These are phyloP conservation scores for Drosophila putrida DNA, from an alignment of 2,888 invertebrate genomes.

Conservation along the genomic window DNA sequence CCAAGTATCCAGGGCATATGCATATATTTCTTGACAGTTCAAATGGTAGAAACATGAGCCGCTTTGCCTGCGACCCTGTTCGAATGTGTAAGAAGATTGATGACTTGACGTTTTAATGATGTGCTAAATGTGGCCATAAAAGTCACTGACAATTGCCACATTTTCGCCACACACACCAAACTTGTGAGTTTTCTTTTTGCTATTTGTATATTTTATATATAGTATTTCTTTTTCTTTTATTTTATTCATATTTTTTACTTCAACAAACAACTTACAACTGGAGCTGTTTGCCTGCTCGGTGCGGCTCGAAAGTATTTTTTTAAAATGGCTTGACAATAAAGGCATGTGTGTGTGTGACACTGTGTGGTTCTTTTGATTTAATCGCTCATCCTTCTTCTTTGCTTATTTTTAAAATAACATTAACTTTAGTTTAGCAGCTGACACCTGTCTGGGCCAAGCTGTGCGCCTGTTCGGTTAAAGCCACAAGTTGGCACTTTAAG, in stretches of 20 bases:
- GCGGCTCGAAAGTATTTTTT: constrained; percentile 74
- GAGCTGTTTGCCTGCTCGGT: constrained; percentile 70
- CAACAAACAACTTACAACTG: constrained; percentile 22
- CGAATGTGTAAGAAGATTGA: constrained; percentile 85
- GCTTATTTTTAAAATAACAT: not conserved
- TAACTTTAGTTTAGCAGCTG: not conserved
- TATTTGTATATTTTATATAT: too few species aligned
- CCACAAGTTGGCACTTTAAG: constrained; percentile 84
- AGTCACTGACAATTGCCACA: constrained; percentile 57
- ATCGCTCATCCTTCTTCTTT: not conserved
- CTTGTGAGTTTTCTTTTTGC: not conserved
- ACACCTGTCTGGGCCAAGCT: constrained; percentile 45
- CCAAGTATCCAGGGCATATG: not conserved
- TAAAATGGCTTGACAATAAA: constrained; percentile 32
- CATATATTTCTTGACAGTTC: not conserved
- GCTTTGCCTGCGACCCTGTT: constrained; percentile 82
- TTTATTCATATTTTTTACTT: constrained; percentile 20
- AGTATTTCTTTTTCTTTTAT: not conserved
- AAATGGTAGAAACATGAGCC: constrained; percentile 5
- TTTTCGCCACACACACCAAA: constrained; percentile 6
- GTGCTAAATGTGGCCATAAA: constrained; percentile 78
- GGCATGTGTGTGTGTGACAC: constrained; percentile 11
- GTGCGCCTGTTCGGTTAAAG: constrained; percentile 81
- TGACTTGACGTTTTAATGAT: constrained; percentile 86
- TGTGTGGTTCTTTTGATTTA: not conserved